These are phyloP conservation scores for Drepana arcuata DNA, from an alignment of 1,140 invertebrate genomes.

Conservation along the genomic window DNA sequence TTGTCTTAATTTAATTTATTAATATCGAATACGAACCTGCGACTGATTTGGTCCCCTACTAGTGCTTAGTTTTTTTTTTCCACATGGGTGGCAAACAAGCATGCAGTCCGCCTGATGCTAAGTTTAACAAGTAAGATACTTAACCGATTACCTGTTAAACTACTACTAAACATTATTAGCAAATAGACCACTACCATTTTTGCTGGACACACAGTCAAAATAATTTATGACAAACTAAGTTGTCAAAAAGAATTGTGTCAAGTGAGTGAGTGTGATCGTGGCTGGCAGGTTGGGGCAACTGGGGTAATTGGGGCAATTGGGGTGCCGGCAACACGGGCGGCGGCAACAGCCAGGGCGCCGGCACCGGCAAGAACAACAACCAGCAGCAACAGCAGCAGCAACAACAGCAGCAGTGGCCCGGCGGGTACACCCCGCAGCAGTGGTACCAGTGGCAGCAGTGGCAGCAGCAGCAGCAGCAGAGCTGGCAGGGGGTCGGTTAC, in stretches of 20 bases:
- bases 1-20: background rate
- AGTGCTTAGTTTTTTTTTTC: too few relatives aligned
- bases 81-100: too few relatives aligned
- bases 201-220: too few relatives aligned
- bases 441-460: constrained; percentile 66
- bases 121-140: too few relatives aligned
- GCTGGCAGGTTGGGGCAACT: constrained; percentile 36
- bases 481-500: constrained; percentile 38
- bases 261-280: background rate
- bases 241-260: too few relatives aligned
- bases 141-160: too few relatives aligned
- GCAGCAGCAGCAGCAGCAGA: constrained; percentile 46
- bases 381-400: constrained; percentile 9
- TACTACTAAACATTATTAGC: too few relatives aligned
- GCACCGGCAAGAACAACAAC: constrained; percentile 1
- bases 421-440: constrained; percentile 50
- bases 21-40: background rate
- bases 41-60: too few relatives aligned
- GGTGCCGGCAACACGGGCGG: constrained; percentile 11
- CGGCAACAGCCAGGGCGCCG: constrained; percentile 4
- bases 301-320: constrained; percentile 44
- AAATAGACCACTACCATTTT: too few relatives aligned
- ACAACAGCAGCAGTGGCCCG: constrained; percentile 32
- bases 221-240: too few relatives aligned
- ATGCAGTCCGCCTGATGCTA: too few relatives aligned